Evolutionary conservation across 2,113 vertebrate species (phyloP), one percentile per base, ranked within the genome.

Genomic region (Corythornis madagascariensis): DNA sequence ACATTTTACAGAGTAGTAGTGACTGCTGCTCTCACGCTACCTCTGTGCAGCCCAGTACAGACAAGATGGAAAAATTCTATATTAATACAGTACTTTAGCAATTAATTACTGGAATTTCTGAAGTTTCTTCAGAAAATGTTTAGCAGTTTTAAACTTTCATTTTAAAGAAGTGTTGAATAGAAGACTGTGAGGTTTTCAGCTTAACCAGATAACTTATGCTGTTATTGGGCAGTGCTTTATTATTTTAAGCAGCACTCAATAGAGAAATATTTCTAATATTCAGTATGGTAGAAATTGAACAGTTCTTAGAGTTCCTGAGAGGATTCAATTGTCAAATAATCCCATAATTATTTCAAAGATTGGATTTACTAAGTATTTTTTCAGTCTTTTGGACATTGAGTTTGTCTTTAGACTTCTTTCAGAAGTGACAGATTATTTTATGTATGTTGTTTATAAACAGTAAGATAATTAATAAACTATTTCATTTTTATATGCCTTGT

Each of bases 1-100:
- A 79, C 63, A 65, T 93, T 94, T 91, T 93, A 56, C 86, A 70
- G 83, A 95, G 91, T 74, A 94, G 76, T 83, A 92, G 90, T 94
- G 86, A 56, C 72, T 84, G 76, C 43, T 94, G 83, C 71, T 84
- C 72, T 80, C 92, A 59, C 17, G 8, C 80, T 85, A 81, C 48
- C 20, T 94, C 89, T 96, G 91, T 80, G 73, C 85, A 88, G 60
- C 64, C 29, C 74, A 76, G 40, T 61, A 53, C 16, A 28, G 77
- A 48, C n/a, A 20, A 42, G 45, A 40, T 13, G 4, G 59, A 31
- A 43, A 12, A 90, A 43, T 19, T 40, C 20, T 75, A 73, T 64
- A 53, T 69, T 92, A 43, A 73, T 47, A 25, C 28, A 63, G 28
- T 61, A 16, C n/a, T 69, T 95, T 60, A 81, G 65, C 9, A 74